Evolutionary conservation across 2,797 vertebrate genomes (phyloP).

Genomic region (Pseudochirops cupreus): DNA sequence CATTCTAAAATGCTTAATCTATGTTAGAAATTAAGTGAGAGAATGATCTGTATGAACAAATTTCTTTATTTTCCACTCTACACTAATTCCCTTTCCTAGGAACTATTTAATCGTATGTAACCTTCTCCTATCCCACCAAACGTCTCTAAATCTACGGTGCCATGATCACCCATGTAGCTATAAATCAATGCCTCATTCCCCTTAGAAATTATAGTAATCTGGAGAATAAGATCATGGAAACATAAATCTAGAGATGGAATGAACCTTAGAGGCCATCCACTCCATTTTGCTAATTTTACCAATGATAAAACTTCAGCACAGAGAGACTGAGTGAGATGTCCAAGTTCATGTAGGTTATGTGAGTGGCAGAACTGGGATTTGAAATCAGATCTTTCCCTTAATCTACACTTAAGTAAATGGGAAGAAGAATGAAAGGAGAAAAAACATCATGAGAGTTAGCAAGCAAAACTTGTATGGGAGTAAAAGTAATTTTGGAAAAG

Average conservation of each 20-base stretch:
- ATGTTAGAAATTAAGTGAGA: conserved; percentile 43
- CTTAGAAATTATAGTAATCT: not conserved
- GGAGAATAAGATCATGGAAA: not conserved
- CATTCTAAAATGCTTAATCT: conserved; percentile 57
- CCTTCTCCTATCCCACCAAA: not conserved
- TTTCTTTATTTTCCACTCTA: not conserved
- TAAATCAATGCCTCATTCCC: not conserved
- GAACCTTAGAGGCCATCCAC: not conserved
- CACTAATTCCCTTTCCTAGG: not conserved
- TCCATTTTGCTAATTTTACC: not conserved
- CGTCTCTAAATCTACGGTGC: not conserved
- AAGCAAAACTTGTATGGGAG: conserved; percentile 34
- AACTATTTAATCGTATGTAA: conserved; percentile 2
- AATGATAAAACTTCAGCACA: not conserved
- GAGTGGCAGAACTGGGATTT: not conserved
- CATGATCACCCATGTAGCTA: not conserved
- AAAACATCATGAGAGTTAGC: conserved; percentile 35
- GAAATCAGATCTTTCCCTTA: not conserved
- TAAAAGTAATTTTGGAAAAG: conserved; percentile 42
- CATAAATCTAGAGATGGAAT: not conserved
- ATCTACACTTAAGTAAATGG: not conserved
- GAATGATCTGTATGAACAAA: not conserved
- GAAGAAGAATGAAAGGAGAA: conserved; percentile 7
- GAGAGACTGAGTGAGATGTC: not conserved
- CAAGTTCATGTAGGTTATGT: not conserved